phyloP scores from a whole-genome alignment of 2,797 vertebrate species.

The Remorina albescens region DNA sequence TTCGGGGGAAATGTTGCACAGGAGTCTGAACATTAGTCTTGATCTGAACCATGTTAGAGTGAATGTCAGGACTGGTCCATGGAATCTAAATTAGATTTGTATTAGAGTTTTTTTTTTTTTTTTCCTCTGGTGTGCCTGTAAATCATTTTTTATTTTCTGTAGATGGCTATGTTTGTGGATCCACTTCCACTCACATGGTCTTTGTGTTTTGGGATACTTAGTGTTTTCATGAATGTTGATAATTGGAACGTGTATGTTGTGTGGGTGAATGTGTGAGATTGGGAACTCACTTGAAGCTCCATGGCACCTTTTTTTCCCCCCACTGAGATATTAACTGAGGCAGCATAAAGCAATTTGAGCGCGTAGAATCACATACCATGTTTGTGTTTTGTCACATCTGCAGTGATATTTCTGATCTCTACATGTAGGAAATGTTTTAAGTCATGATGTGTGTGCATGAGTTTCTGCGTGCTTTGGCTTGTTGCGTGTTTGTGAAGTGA shows the following conservation, averaged over 20 bases:
- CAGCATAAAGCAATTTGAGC: constrained; percentile 8
- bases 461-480: constrained; percentile 43
- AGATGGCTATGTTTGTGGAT: background rate
- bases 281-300: constrained; percentile 10
- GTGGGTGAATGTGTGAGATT: constrained; percentile 16
- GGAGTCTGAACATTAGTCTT: constrained; percentile 66
- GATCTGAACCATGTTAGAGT: constrained; percentile 38
- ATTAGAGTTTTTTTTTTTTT: constrained; percentile 27
- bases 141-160: background rate
- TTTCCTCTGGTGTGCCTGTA: background rate
- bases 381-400: constrained; percentile 10
- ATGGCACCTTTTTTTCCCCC: constrained; percentile 8
- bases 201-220: constrained; percentile 5
- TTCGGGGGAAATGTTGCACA: constrained; percentile 41
- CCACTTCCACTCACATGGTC: background rate
- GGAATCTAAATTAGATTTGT: constrained; percentile 46
- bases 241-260: background rate
- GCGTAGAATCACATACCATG: background rate
- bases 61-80: constrained; percentile 34
- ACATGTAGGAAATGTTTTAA: constrained; percentile 12
- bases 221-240: constrained; percentile 17
- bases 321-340: constrained; percentile 1
- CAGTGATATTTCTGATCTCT: constrained; percentile 18
- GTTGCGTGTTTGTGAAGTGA: constrained; percentile 56
- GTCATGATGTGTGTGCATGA: background rate